Evolutionary conservation across 2,113 vertebrate genomes (phyloP).

Genomic region (Dolichotis patagonum): DNA sequence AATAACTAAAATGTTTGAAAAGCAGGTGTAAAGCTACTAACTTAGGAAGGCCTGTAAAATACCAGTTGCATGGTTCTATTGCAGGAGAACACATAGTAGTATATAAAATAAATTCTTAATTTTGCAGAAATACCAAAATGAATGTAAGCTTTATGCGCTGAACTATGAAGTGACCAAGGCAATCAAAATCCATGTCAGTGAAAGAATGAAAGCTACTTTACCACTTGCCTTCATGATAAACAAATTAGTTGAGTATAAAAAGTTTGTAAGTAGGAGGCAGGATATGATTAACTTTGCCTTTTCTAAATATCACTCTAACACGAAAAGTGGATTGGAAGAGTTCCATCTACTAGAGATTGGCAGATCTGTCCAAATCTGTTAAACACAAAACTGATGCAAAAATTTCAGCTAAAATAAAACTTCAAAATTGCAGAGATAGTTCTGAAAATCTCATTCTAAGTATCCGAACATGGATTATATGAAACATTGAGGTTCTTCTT

Average conservation of each 20-base stretch:
- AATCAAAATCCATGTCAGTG: not conserved
- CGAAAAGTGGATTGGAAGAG: not conserved
- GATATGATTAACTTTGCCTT: not conserved
- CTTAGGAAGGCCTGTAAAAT: not conserved
- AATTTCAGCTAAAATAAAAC: not conserved
- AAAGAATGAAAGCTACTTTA: not conserved
- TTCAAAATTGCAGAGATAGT: not conserved
- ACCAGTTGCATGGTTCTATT: not conserved
- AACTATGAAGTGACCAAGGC: not conserved
- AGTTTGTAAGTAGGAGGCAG: not conserved
- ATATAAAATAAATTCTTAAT: not conserved
- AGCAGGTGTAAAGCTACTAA: not conserved
- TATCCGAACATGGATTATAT: not conserved
- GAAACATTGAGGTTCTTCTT: not conserved
- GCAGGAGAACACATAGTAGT: not conserved
- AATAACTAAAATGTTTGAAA: not conserved
- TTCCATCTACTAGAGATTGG: not conserved
- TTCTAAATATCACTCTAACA: conserved; percentile 1
- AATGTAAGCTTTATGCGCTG: no score
- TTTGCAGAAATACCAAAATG: not conserved
- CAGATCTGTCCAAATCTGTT: not conserved
- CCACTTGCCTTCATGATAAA: not conserved
- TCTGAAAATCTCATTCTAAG: not conserved
- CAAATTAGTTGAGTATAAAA: not conserved
- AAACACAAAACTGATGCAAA: not conserved